These are phyloP conservation scores for Lamellibrachia satsuma DNA, from an alignment of 2,888 invertebrate species.

Conservation along the genomic window DNA sequence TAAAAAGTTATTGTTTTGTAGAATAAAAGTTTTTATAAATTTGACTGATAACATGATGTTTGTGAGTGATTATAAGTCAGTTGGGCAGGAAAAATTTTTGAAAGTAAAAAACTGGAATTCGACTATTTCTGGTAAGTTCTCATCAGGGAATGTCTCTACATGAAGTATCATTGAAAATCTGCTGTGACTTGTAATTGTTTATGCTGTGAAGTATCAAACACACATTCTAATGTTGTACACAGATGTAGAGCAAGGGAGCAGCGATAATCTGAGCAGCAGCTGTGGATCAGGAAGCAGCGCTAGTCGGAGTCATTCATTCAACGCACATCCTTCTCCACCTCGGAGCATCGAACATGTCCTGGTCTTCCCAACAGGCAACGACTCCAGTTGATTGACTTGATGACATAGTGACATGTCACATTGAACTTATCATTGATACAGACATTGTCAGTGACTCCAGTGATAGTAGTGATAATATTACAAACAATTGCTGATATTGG, in stretches of 20 bases:
- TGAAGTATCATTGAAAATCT: background rate
- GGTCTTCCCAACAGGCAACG: slow-evolving; percentile 46
- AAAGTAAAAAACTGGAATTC: too few relatives aligned
- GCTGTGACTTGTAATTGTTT: background rate
- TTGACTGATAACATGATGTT: background rate
- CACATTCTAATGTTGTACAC: background rate
- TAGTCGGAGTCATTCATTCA: slow-evolving; percentile 42
- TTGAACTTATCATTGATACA: background rate
- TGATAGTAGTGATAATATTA: background rate
- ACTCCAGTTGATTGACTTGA: background rate
- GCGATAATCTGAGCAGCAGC: slow-evolving; percentile 57
- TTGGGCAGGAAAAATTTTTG: background rate
- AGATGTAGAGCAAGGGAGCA: slow-evolving; percentile 49
- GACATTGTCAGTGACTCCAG: background rate
- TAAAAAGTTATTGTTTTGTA: background rate
- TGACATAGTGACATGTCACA: background rate
- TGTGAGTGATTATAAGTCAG: background rate
- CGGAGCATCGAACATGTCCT: slow-evolving; percentile 49
- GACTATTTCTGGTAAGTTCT: too few relatives aligned
- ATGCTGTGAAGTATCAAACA: background rate
- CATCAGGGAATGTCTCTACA: background rate
- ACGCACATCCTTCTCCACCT: slow-evolving; percentile 39
- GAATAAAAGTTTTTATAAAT: background rate
- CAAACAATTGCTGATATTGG: background rate
- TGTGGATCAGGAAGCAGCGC: slow-evolving; percentile 57